Base-by-base conservation (phyloP, 2,113 vertebrate genomes). In the Paratilapia polleni region DNA sequence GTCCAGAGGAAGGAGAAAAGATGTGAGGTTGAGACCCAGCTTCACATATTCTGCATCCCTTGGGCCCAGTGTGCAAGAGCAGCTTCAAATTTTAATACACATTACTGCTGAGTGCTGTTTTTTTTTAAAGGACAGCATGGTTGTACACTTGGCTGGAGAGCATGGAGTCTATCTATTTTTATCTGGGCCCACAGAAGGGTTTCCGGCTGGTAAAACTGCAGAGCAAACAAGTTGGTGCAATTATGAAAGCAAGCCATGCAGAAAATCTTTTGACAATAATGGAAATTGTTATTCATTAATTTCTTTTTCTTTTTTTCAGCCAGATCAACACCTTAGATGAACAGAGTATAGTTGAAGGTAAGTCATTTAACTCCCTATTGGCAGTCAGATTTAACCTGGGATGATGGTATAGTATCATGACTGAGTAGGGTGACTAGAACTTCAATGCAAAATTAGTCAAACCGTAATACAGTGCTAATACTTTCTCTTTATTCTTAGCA, bases 171-270 rank as follows among this genome's bases (percentile, higher is more conserved):
- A 68, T 92, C 89, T 88, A 89, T 89, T 94, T 93, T 88, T 92
- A 92, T 94, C 88, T 87, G 58, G 60, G 62, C 62, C 77, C 52
- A 80, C 84, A 92, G 82, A 89, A 83, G 83, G 80, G 24, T 75
- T 84, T 77, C 73, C 88, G 70, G 58, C 85, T 68, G 80, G 63
- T 41, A 82, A 90, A 91, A 90, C 66, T 92, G 89, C 88, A 83
- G 86, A n/a, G 88, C 89, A 88, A 94, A 94, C 85, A 92, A 84
- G 89, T 92, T 87, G 90, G 61, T 78, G 86, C 87, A 91, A 91
- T 91, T 88, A 92, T 20, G 1, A 60, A 80, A 80, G 81, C 62
- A 82, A 93, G 80, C 57, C 90, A 89, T 82, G 90, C 92, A 91
- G 88, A 91, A 94, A 81, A 87, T 90, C 61, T 87, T 86, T 83